Conservation (phyloP, 2,113 vertebrate genomes). For the Willisornis vidua region DNA sequence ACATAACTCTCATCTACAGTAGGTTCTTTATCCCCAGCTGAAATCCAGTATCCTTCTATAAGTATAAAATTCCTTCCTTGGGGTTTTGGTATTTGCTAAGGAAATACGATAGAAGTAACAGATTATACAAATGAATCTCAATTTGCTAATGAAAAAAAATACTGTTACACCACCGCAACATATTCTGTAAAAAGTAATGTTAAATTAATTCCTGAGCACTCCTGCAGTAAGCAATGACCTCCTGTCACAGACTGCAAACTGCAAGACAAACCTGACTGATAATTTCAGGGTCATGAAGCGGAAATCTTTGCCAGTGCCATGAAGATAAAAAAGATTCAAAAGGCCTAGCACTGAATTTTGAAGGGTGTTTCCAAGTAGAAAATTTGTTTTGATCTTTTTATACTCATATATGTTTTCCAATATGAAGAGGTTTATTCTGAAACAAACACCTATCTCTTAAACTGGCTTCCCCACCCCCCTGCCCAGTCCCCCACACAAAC, state of each 20-base stretch:
- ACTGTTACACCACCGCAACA: background rate
- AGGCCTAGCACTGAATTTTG: background rate
- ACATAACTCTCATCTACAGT: slow-evolving; percentile 87
- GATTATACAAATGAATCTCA: background rate
- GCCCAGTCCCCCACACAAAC: background rate
- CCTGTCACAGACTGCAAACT: background rate
- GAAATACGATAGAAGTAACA: slow-evolving; percentile 22
- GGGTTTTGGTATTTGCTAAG: slow-evolving; percentile 89
- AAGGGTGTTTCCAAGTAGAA: background rate
- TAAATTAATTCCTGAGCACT: background rate
- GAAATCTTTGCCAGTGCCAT: background rate
- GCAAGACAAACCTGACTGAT: background rate
- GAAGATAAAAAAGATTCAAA: background rate
- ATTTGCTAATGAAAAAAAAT: background rate
- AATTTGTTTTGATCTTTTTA: background rate
- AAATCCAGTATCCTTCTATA: slow-evolving; percentile 95
- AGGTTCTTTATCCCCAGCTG: slow-evolving; percentile 88
- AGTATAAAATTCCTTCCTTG: slow-evolving; percentile 77
- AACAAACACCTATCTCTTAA: background rate
- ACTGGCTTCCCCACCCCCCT: background rate
- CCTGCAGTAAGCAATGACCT: background rate
- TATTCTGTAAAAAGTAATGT: background rate
- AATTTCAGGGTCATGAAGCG: background rate
- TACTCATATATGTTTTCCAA: background rate
- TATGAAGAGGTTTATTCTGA: background rate